Evolutionary conservation across 2,888 invertebrate genomes (phyloP).

Genomic region (Tipula helvola): DNA sequence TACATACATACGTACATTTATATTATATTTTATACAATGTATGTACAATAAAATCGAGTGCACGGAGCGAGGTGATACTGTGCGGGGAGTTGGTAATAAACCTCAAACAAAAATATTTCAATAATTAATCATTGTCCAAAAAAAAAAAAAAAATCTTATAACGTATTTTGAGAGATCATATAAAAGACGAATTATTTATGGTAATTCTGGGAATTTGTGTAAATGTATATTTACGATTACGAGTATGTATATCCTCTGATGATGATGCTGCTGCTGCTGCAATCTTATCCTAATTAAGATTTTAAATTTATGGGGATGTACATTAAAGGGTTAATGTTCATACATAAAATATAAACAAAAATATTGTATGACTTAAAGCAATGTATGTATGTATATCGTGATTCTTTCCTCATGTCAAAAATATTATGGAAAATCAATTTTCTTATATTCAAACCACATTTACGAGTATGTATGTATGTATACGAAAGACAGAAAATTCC

Average conservation of each 20-base stretch:
- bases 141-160: not conserved
- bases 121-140: conserved; percentile 4
- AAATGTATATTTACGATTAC: not conserved
- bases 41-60: not conserved
- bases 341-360: not conserved
- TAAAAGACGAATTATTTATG: not conserved
- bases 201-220: not conserved
- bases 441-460: not conserved
- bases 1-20: not conserved
- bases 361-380: not conserved
- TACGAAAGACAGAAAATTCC: not conserved
- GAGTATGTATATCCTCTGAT: not conserved
- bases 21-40: not conserved
- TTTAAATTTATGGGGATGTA: not conserved
- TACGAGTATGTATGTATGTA: no score
- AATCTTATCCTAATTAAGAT: not conserved
- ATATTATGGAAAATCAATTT: not conserved
- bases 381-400: no score
- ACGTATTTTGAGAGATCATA: not conserved
- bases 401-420: not conserved
- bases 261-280: not conserved
- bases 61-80: not conserved
- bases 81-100: not conserved
- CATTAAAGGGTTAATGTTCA: not conserved
- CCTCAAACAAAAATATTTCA: not conserved